Percentiles rank a stretch among this genome's conserved stretches.
Conservation (phyloP, 2,888 invertebrate genomes). For the Harmothoe impar region DNA sequence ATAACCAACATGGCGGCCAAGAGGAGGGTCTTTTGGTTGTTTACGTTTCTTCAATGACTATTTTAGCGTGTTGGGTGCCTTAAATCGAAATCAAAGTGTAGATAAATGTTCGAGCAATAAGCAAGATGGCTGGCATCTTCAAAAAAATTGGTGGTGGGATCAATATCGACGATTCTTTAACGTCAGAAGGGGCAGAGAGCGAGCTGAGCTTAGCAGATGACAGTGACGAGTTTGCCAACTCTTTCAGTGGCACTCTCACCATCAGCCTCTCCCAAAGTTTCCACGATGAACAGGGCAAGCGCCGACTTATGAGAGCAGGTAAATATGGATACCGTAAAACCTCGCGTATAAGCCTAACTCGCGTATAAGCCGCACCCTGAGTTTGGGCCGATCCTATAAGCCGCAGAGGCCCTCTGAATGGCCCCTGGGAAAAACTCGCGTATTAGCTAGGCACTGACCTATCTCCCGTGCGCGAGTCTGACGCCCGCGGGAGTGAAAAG, state of each 20-base stretch:
- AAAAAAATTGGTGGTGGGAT: conserved; percentile 49
- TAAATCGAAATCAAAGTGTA: background rate
- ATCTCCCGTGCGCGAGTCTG: no score
- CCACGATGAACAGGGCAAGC: conserved; percentile 48
- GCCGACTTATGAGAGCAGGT: conserved; percentile 23
- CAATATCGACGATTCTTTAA: conserved; percentile 59
- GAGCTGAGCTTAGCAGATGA: conserved; percentile 67
- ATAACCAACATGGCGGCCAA: conserved; percentile 30
- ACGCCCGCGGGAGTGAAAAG: no score
- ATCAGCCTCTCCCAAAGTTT: conserved; percentile 58
- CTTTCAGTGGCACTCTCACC: conserved; percentile 65
- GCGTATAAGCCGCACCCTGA: no score
- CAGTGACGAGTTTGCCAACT: conserved; percentile 65
- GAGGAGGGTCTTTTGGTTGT: background rate
- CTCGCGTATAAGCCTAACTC: no score
- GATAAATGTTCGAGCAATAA: background rate
- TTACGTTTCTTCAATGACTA: background rate
- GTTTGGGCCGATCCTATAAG: no score
- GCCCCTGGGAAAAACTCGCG: no score
- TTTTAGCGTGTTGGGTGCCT: background rate
- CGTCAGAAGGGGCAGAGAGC: conserved; percentile 63
- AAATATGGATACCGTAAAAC: background rate
- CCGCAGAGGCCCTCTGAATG: no score
- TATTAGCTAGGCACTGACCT: no score
- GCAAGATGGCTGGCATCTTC: conserved; percentile 41